Evolutionary conservation across 2,113 vertebrate species (phyloP), one percentile per base, ranked within the genome.

Genomic region (Podarcis cretensis): DNA sequence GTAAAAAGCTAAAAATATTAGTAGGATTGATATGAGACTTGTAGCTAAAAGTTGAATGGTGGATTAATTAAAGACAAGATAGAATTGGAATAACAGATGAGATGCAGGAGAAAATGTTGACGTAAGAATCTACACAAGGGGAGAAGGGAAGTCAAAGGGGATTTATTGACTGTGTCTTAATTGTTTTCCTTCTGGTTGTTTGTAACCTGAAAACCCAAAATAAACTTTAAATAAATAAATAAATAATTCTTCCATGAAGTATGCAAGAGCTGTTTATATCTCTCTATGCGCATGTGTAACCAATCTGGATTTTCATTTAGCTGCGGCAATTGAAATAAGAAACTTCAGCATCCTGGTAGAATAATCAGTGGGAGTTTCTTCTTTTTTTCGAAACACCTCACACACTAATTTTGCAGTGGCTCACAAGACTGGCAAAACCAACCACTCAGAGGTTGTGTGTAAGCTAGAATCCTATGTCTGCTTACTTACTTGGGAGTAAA

Each of bases 261-360:
- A 89, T 91, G 85, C 88, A 95, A 93, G 89, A 90, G 92, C 90
- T 95, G 90, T 93, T 97, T 96, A 93, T 96, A 96, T 88, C 87
- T 95, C 94, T 95, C 93, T 69, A 43, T 95, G 84, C 92, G 86
- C 87, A 95, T 94, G 88, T 92, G 91, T 78, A 90, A n/a, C 68
- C 48, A 27, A 91, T 95, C 96, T 97, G 96, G 96, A 96, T 96
- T 97, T 96, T 94, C 92, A 94, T 94, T 97, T 92, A 96, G 89
- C 92, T 94, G 86, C 92, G 90, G 76, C 75, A 40, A 94, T n/a
- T 92, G 96, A 96, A 96, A 95, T 10, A 54, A 91, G 90, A 95
- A 54, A 87, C 54, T 20, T n/a, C 12, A 94, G 84, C 89, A 83
- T 92, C 13, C 94, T 95, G 94, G 93, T 91, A 96, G 94, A 93